Evolutionary conservation across 2,797 vertebrate species (phyloP).

Genomic region (Paratrypauchen microcephalus): DNA sequence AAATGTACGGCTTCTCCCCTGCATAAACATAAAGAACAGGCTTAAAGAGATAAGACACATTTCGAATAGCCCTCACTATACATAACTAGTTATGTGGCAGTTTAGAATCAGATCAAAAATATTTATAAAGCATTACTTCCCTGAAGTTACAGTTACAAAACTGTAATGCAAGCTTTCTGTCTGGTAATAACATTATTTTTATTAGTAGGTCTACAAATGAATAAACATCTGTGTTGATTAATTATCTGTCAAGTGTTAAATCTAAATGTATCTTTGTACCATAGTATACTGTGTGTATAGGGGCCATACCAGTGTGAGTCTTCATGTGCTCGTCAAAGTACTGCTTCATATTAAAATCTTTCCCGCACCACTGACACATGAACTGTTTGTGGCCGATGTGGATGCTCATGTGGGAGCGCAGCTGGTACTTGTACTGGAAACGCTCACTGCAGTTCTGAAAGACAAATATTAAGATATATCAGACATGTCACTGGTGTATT

Average conservation of each 20-base stretch:
- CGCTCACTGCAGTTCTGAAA: slow-evolving; percentile 58
- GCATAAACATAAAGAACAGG: not conserved
- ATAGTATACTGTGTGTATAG: not conserved
- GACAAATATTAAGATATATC: not conserved
- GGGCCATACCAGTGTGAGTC: slow-evolving; percentile 89
- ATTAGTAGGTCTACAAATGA: not conserved
- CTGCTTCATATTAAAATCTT: slow-evolving; percentile 99
- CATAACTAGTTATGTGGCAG: too few species aligned
- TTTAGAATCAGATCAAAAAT: too few species aligned
- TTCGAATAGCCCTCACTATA: not conserved
- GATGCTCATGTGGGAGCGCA: slow-evolving; percentile 98
- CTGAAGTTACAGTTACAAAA: not conserved
- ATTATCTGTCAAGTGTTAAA: not conserved
- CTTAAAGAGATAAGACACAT: not conserved
- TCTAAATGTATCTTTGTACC: not conserved
- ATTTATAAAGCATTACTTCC: too few species aligned
- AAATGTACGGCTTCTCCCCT: slow-evolving; percentile 98
- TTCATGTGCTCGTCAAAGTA: slow-evolving; percentile 99
- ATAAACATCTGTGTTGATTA: not conserved
- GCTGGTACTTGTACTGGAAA: slow-evolving; percentile 85
- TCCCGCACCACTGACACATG: slow-evolving; percentile 99
- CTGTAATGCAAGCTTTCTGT: not conserved
- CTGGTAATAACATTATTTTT: not conserved
- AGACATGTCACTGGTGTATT: not conserved
- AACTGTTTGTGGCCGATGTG: slow-evolving; percentile 98